Base-by-base conservation (phyloP, 2,888 invertebrate genomes). In the Cephus rjabovi region DNA sequence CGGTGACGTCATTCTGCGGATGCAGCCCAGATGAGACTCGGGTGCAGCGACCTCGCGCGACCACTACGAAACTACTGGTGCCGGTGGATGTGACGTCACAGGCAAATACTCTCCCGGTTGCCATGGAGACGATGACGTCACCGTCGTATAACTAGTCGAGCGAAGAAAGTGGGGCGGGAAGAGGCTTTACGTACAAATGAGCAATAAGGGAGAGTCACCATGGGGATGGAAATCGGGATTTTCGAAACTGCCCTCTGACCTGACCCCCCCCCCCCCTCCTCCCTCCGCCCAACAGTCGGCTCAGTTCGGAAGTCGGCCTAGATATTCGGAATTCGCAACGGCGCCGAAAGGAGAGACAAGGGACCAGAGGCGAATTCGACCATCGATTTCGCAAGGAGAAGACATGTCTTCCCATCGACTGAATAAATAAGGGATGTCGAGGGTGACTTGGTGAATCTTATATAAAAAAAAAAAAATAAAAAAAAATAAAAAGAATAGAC, bases 91-190 rank as follows among this genome's bases (percentile, higher is more conserved):
- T 74, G 74, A 74, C 80, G 71, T 11, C 34, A 69, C 68, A 70
- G n/a, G 69, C n/a, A 75, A n/a, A 73, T 31, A 79, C 81, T 79
- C 81, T 77, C 33, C 76, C 76, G 80, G 90, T 89, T 86, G 81
- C 89, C 88, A 89, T 90, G 89, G 89, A 82, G 82, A 90, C 87
- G 80, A 83, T 89, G 88, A 89, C 89, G 90, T 87, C 87, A 83
- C 15, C 40, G 4, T 15, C 40, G 15, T 40, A 4, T 40, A 40
- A 40, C 40, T 85, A 76, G 82, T 76, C 79, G 81, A 80, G 12
- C 12, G 70, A 30, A 12, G 30, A 30, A 15, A 70, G 33, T n/a
- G 15, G 15, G 15, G 15, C 70, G 70, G 12, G 30, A 70, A 70
- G 33, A 70, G 30, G 70, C 31, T 31, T 70, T 70, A 12, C 33